Base-by-base conservation (phyloP, 2,888 invertebrate genomes). In the Hirtodrosophila histrioides region DNA sequence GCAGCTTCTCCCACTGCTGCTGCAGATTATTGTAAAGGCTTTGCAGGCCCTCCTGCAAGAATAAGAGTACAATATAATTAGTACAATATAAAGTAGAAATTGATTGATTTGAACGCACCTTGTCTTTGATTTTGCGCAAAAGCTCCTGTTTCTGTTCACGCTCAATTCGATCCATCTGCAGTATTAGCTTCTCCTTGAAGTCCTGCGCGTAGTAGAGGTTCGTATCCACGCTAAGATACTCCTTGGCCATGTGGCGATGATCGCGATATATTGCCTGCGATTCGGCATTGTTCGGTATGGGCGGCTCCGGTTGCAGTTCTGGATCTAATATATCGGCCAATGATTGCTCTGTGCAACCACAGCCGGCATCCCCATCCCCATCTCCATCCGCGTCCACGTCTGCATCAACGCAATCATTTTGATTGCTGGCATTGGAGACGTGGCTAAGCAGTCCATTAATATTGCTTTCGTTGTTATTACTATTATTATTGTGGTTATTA, bases 251-350 rank as follows among this genome's bases (percentile, higher is more conserved):
- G 92, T 96, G 94, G 89, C 96, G 96, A 90, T 98, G 98, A 86
- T 97, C 96, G 75, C 97, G 95, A 90, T 96, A 98, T 86, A 98
- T 96, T 75, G 95, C 93, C 90, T 96, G 94, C 53, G 98, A 98
- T 91, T 96, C 94, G 12, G 95, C 94, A 88, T 94, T 94, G 84
- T 93, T 93, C 78, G 94, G 93, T 92, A 97, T 96, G 11, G 98
- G 98, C 37, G 96, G 95, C 66, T 86, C 94, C 3, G 98, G 98
- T 82, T 96, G 93, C 58, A 97, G 92, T 88, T 96, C 95, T 0
- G 95, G 95, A 90, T 97, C 96, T 75, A 97, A 92, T 91, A 97
- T 94, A 91, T 95, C 94, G 92, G 95, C 95, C 91, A 93, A 91
- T 65, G 93, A 92, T 57, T 92, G 89, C 44, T 93, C 92, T 79